phyloP scores from a whole-genome alignment of 2,888 invertebrate genomes.

The Cephalotes varians region DNA sequence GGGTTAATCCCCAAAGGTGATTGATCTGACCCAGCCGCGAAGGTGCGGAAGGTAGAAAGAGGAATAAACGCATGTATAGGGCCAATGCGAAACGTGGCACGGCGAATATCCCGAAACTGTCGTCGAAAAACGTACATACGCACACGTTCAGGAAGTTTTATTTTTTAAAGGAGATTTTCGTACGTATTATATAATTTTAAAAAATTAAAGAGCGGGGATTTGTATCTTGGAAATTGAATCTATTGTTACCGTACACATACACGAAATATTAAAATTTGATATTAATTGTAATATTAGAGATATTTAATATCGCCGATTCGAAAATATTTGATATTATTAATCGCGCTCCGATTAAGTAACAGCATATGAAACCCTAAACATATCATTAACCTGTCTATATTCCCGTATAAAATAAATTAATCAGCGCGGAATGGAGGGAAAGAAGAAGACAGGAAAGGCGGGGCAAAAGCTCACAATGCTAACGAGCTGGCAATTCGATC shows the following conservation, averaged over 20 bases:
- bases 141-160: neutral
- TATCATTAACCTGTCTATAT: neutral
- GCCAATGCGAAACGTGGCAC: neutral
- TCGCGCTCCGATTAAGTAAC: neutral
- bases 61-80: neutral
- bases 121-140: neutral
- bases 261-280: neutral
- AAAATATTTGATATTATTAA: neutral
- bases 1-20: constrained; percentile 54
- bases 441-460: constrained; percentile 50
- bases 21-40: constrained; percentile 32
- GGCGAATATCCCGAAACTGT: neutral
- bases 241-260: neutral
- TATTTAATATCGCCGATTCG: constrained; percentile 19
- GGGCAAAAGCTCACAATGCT: constrained; percentile 62
- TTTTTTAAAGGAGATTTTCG: neutral
- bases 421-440: constrained; percentile 37
- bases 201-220: neutral
- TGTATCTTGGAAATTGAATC: too few species aligned
- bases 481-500: constrained; percentile 78
- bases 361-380: constrained; percentile 2
- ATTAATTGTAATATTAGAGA: neutral
- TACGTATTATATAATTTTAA: neutral
- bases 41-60: constrained; percentile 30
- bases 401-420: constrained; percentile 9